Evolutionary conservation across 2,113 vertebrate species (phyloP), one percentile per base, ranked within the genome.

Genomic region (Zosterops japonicus): DNA sequence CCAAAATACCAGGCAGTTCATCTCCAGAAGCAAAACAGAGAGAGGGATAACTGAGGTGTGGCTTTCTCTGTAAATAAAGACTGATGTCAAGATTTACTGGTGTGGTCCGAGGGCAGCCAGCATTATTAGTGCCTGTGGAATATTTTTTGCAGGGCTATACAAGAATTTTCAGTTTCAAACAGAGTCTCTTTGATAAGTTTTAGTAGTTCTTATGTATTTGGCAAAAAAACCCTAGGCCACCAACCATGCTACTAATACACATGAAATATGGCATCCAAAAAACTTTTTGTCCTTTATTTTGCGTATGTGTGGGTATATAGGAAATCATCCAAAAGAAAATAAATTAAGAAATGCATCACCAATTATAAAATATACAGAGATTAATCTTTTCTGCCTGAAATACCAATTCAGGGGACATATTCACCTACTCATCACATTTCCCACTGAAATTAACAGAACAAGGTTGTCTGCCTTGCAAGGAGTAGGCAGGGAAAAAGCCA

Each of bases 401-500:
- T 95, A 72, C 74, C 93, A 91, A 4, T 68, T 94, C 64, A 87
- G 84, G 59, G 84, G 83, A 76, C 89, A 53, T 53, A 64, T 16
- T 96, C 95, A 92, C 91, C 95, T 97, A 96, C 95, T 87, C 81
- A 95, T 84, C 93, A 95, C 93, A 89, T 85, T 93, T 93, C 91
- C 84, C 91, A 85, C 93, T 81, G 84, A 89, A 89, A 94, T 87
- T 71, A 95, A 60, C 91, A 89, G 91, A 92, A 68, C n/a, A 46
- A 93, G 46, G 77, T 92, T 7, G 41, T 69, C 18, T 77, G 77
- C 93, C 81, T 1, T 1, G 2, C 6, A 1, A 72, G 44, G 76
- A 95, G 96, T 95, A 87, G 96, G 96, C 95, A 91, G 93, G 81
- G 49, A 91, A 96, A 94, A 97, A 95, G 80, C 49, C 94, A 96